Base-by-base conservation (phyloP, 2,797 vertebrate species). In the Loriculus beryllinus region DNA sequence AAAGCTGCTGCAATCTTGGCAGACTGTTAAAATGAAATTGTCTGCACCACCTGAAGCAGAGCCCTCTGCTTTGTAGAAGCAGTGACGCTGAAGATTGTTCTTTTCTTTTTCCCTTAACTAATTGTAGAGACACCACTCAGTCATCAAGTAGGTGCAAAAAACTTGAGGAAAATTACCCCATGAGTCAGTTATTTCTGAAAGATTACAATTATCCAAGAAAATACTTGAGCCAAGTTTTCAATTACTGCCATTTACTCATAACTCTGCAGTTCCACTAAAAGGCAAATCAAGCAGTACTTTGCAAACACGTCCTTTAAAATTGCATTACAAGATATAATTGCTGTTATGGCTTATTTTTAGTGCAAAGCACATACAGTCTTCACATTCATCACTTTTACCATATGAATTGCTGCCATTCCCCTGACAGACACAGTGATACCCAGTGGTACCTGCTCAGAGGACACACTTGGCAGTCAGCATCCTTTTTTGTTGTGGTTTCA, bases 171-270 rank as follows among this genome's bases (percentile, higher is more conserved):
- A 89, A 93, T 67, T 70, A 86, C 39, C n/a, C 67, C 21, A 33
- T 42, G 64, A 93, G 69, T 88, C 78, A 88, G 69, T 82, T 82
- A 85, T 59, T 92, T 88, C 64, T 94, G 93, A 86, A 91, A 90
- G 49, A 71, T 83, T 48, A 82, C 67, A 93, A 82, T 74, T 86
- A 94, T 37, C 71, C 64, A 90, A 75, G 72, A 60, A 93, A 77
- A 91, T 1, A 11, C 40, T 57, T 70, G 37, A 90, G 81, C 60
- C 71, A 92, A 80, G 57, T 56, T 85, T 86, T 86, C 83, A 90
- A 40, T 82, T 88, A 90, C 48, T 72, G 80, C 37, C 82, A 80
- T 95, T 94, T 93, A 91, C 79, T 82, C 72, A 57, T 47, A 92
- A 45, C 26, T 79, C 67, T 21, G 11, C 85, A 62, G 68, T 72